Conservation (phyloP, 2,888 invertebrate species). For the Zele albiditarsus region DNA sequence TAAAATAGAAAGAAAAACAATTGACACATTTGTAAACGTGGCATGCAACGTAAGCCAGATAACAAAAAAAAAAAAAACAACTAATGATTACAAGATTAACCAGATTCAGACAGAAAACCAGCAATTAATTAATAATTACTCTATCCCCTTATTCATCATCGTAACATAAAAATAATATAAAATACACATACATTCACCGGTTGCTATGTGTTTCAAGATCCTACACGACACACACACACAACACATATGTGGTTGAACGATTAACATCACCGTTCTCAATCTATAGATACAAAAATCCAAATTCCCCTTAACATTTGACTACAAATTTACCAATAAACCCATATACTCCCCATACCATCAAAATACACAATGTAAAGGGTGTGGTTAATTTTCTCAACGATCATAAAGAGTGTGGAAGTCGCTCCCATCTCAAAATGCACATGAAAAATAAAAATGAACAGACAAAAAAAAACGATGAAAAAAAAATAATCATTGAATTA, state of each 20-base stretch:
- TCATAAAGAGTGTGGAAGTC: neutral
- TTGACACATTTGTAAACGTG: constrained; percentile 1
- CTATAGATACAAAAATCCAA: neutral
- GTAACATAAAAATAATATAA: neutral
- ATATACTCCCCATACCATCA: neutral
- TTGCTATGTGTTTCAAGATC: neutral
- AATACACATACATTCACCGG: neutral
- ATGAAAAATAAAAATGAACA: neutral
- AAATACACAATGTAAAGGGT: constrained; percentile 47
- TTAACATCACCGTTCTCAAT: no score
- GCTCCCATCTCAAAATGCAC: neutral
- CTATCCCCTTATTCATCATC: neutral
- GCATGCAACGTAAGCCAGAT: neutral
- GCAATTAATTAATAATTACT: no score
- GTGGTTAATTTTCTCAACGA: constrained; percentile 50
- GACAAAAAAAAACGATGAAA: neutral
- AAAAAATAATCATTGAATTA: neutral
- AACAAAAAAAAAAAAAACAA: neutral
- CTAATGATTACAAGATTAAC: neutral
- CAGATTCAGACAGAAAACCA: no score
- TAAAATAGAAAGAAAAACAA: neutral
- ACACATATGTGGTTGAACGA: neutral
- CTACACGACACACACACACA: no score
- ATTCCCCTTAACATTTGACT: no score
- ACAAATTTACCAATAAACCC: no score